A percentile compares a stretch with the other conserved stretches of the same genome.
These are phyloP conservation scores for Apeltes quadracus DNA, from an alignment of 2,113 vertebrate species.

Conservation along the genomic window DNA sequence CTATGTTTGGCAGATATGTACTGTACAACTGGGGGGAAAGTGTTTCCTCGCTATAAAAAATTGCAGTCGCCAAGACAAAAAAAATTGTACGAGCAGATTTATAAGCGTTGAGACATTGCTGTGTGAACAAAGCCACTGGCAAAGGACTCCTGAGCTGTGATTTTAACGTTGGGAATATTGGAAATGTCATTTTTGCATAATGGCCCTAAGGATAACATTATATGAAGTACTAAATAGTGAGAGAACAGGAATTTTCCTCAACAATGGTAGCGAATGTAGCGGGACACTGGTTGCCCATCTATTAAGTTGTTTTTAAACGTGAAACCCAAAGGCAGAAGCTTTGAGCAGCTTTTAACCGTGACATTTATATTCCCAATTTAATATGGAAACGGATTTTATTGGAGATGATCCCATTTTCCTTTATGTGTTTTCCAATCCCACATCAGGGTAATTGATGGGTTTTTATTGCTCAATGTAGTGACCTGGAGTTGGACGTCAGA, in stretches of 20 bases:
- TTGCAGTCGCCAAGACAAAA: neutral
- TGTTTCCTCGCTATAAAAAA: neutral
- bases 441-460: constrained; percentile 14
- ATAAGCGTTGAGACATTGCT: constrained; percentile 1
- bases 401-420: constrained; percentile 5
- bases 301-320: neutral
- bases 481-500: constrained; percentile 21
- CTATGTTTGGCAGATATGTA: constrained; percentile 15
- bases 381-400: constrained; percentile 13
- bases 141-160: neutral
- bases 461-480: constrained; percentile 22
- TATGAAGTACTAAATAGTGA: neutral
- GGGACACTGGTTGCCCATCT: neutral
- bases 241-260: neutral
- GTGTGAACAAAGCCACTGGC: neutral
- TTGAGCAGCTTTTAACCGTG: neutral
- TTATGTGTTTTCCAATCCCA: constrained; percentile 19
- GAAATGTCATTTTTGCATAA: neutral
- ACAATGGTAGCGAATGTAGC: neutral
- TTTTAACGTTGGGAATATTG: neutral
- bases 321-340: neutral
- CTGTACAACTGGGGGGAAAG: neutral
- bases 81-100: constrained; percentile 1
- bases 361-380: constrained; percentile 14
- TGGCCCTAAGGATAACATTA: neutral